Evolutionary conservation across 2,797 vertebrate species (phyloP).

Genomic region (Pseudotriccus pelzelni): DNA sequence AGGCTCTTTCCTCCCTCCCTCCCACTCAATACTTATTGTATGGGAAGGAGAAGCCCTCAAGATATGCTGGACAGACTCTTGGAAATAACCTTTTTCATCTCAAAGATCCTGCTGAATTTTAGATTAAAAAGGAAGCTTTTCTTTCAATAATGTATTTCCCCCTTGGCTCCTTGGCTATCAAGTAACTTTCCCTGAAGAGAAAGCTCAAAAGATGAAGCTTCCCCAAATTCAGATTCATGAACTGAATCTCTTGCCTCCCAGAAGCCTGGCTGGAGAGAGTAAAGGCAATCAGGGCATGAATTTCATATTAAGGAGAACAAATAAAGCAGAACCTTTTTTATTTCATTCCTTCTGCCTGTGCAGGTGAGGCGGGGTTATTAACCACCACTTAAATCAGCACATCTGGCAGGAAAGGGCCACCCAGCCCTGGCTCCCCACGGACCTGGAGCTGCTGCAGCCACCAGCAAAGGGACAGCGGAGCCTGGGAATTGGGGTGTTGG

Average conservation of each 20-base stretch:
- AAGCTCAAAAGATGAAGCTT: constrained; percentile 55
- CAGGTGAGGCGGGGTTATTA: neutral
- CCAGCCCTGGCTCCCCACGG: accelerated
- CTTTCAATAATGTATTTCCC: constrained; percentile 72
- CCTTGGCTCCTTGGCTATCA: constrained; percentile 60
- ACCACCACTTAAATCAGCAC: neutral
- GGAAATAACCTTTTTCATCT: constrained; percentile 57
- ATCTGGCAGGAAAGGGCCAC: neutral
- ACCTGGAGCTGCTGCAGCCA: neutral
- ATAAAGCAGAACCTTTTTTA: constrained; percentile 57
- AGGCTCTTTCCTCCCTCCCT: neutral
- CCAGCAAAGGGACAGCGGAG: neutral
- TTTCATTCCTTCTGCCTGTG: constrained; percentile 3
- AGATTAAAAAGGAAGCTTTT: constrained; percentile 71
- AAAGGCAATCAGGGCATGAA: constrained; percentile 66
- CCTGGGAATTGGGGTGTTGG: neutral
- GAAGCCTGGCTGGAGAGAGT: constrained; percentile 45
- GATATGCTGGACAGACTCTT: constrained; percentile 40
- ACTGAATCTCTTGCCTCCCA: constrained; percentile 51
- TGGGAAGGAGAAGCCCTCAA: constrained; percentile 19
- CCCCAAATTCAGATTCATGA: constrained; percentile 63
- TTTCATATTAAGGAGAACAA: constrained; percentile 70
- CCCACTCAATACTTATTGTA: neutral
- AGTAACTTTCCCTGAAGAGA: constrained; percentile 41
- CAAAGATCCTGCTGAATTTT: constrained; percentile 66